Evolutionary conservation across 2,888 invertebrate species (phyloP).

Genomic region (Cryptosula pallasiana): DNA sequence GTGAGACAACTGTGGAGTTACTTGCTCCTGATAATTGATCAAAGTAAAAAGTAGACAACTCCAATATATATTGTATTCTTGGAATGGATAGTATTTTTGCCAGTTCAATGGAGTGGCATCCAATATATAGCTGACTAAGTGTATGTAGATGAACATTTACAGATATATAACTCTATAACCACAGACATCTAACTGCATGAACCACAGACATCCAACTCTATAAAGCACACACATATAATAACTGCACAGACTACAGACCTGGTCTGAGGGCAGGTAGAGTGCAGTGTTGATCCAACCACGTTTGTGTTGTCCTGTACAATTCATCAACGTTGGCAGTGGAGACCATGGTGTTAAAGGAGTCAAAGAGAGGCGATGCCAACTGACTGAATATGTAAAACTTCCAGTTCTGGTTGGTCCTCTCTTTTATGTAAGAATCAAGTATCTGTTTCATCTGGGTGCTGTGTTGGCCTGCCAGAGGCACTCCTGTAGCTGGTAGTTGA

Average conservation of each 20-base stretch:
- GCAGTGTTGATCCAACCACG: slow-evolving; percentile 95
- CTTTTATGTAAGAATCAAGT: slow-evolving; percentile 84
- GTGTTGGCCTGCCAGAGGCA: slow-evolving; percentile 82
- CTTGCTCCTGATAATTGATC: too few species aligned
- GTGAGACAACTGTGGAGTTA: too few species aligned
- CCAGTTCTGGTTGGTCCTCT: slow-evolving; percentile 84
- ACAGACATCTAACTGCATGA: too few species aligned
- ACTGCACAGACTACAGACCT: slow-evolving; percentile 64
- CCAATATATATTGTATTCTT: too few species aligned
- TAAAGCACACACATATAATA: too few species aligned
- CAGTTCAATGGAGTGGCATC: too few species aligned
- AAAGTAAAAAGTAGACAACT: too few species aligned
- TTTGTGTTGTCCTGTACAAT: slow-evolving; percentile 80
- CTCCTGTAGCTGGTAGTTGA: slow-evolving; percentile 89
- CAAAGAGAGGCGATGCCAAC: slow-evolving; percentile 80
- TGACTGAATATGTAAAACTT: slow-evolving; percentile 98
- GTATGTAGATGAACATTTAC: too few species aligned
- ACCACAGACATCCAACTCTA: too few species aligned
- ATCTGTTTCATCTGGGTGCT: slow-evolving; percentile 84
- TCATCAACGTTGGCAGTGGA: slow-evolving; percentile 86
- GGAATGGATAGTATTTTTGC: too few species aligned
- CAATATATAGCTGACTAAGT: too few species aligned
- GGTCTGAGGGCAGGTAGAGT: slow-evolving; percentile 88
- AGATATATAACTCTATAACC: too few species aligned
- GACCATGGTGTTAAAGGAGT: slow-evolving; percentile 84